Conservation (phyloP, 2,888 invertebrate species). For the Eulithis prunata region DNA sequence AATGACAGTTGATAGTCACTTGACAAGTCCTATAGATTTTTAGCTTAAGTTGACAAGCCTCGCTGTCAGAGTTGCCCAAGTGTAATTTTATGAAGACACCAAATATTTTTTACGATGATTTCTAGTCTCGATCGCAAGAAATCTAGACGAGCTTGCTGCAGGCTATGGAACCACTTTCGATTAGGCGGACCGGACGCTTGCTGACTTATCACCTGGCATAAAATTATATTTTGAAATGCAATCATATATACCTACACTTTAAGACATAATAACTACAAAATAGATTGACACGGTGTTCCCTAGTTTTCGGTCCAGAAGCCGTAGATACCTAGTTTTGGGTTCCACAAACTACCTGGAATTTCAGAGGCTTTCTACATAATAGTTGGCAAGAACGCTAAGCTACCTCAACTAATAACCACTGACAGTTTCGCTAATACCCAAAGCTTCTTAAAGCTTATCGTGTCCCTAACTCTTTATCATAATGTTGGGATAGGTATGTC, state of each 20-base stretch:
- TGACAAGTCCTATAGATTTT: no score
- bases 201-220: no score
- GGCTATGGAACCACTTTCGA: no score
- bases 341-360: conserved; percentile 15
- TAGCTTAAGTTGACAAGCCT: no score
- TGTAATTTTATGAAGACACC: no score
- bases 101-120: no score
- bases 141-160: conserved; percentile 11
- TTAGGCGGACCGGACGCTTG: no score
- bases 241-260: no score
- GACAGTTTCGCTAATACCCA: conserved; percentile 32
- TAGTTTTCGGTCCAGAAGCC: neutral
- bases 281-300: neutral
- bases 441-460: conserved; percentile 38
- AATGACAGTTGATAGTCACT: no score
- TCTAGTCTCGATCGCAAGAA: neutral
- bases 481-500: conserved; percentile 29
- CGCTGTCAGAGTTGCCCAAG: no score
- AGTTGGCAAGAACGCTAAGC: conserved; percentile 26
- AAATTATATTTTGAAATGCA: no score
- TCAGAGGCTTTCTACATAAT: conserved; percentile 22
- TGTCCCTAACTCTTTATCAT: conserved; percentile 38
- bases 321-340: neutral
- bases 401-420: conserved; percentile 33
- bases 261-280: no score